Conservation (phyloP, 2,113 vertebrate genomes). For the Coptodon bakossiorum region DNA sequence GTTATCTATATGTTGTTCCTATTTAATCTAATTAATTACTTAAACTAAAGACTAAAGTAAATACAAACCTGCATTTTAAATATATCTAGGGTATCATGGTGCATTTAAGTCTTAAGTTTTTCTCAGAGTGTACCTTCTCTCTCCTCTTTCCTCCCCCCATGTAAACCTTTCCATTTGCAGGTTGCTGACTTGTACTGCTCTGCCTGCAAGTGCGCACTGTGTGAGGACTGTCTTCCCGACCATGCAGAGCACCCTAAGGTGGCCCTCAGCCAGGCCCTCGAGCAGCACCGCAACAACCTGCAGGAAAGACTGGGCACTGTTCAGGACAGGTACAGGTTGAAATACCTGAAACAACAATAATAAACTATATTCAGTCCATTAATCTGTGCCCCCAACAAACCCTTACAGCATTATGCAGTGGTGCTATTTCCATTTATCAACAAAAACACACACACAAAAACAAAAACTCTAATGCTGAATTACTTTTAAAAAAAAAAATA, state of each 20-base stretch:
- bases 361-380: not conserved
- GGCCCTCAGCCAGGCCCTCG: conserved; percentile 80
- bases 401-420: not conserved
- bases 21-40: not conserved
- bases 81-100: too few species aligned
- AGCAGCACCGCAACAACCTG: conserved; percentile 81
- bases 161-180: conserved; percentile 51
- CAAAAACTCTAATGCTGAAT: not conserved
- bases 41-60: not conserved
- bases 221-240: conserved; percentile 83
- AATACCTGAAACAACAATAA: not conserved
- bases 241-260: conserved; percentile 83
- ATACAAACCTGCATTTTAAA: not conserved
- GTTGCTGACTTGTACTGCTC: conserved; percentile 88
- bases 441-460: not conserved
- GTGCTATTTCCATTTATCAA: not conserved
- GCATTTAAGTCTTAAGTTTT: not conserved
- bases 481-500: not conserved
- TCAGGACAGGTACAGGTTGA: conserved; percentile 77
- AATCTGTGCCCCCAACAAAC: not conserved
- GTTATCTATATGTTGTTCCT: not conserved
- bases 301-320: conserved; percentile 80
- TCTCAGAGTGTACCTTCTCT: not conserved
- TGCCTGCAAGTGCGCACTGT: conserved; percentile 84
- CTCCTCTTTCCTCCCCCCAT: not conserved